A percentile compares a stretch with the other conserved stretches of the same genome.
Evolutionary conservation across 2,888 invertebrate species (phyloP).

Genomic region (Drosophila crucigera): DNA sequence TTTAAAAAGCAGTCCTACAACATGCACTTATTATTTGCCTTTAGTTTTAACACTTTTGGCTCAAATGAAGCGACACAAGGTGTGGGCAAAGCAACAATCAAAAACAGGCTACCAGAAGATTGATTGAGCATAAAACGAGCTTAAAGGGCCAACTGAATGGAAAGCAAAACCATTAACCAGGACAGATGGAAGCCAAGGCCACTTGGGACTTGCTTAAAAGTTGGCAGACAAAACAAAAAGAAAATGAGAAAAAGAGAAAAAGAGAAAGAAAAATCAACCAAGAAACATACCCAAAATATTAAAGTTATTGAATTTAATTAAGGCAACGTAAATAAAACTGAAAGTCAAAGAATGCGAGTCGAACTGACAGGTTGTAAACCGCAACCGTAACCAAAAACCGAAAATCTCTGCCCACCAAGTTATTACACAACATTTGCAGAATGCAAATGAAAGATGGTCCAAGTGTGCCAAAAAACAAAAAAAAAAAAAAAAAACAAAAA

Average conservation of each 20-base stretch:
- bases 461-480: slow-evolving; percentile 29
- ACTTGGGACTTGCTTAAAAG: slow-evolving; percentile 31
- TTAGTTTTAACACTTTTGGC: slow-evolving; percentile 57
- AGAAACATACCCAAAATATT: slow-evolving; percentile 1
- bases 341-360: slow-evolving; percentile 62
- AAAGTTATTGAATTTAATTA: slow-evolving; percentile 55
- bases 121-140: slow-evolving; percentile 50
- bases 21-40: slow-evolving; percentile 50
- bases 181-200: slow-evolving; percentile 44
- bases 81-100: slow-evolving; percentile 39
- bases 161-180: slow-evolving; percentile 28
- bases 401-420: background rate
- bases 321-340: slow-evolving; percentile 35
- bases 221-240: slow-evolving; percentile 9
- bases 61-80: slow-evolving; percentile 10
- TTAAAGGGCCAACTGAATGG: slow-evolving; percentile 26
- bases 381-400: slow-evolving; percentile 5
- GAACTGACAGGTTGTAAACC: slow-evolving; percentile 46
- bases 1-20: slow-evolving; percentile 11
- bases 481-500: slow-evolving; percentile 8
- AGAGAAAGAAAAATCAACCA: slow-evolving; percentile 27
- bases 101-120: slow-evolving; percentile 58
- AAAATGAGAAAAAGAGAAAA: slow-evolving; percentile 4
- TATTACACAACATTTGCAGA: slow-evolving; percentile 52
- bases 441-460: slow-evolving; percentile 57